Conservation (phyloP, 2,888 invertebrate species). For the Ochropleura plecta region DNA sequence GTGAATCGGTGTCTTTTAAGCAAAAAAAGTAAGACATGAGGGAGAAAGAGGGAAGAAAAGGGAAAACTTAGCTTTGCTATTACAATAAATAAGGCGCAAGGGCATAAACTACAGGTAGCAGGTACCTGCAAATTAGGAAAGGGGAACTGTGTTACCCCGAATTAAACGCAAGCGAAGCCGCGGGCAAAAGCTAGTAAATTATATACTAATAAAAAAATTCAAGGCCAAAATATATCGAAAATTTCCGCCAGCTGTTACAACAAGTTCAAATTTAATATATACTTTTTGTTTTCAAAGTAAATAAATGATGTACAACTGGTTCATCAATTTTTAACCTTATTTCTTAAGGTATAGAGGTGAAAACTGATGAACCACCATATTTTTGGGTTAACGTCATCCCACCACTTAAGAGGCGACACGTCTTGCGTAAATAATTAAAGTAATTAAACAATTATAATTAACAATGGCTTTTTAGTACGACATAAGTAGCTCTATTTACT, state of each 20-base stretch:
- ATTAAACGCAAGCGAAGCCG: too few species aligned
- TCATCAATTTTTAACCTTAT: neutral
- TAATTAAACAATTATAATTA: slow-evolving; percentile 24
- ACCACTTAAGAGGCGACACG: neutral
- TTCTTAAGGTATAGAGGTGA: neutral
- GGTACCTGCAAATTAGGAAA: too few species aligned
- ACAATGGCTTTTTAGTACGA: slow-evolving; percentile 7
- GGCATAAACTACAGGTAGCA: too few species aligned
- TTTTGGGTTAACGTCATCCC: neutral
- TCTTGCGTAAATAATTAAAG: neutral
- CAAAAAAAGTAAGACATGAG: too few species aligned
- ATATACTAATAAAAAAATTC: too few species aligned
- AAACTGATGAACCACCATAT: neutral
- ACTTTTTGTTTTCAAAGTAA: slow-evolving; percentile 16
- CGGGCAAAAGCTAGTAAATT: too few species aligned
- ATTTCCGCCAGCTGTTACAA: slow-evolving; percentile 17
- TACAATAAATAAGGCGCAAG: too few species aligned
- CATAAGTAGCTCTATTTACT: neutral
- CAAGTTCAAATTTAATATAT: neutral
- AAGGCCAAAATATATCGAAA: neutral
- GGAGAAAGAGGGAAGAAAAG: too few species aligned
- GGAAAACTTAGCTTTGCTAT: too few species aligned
- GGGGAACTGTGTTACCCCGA: too few species aligned
- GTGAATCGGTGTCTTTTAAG: too few species aligned
- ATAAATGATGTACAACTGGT: neutral